Base-by-base conservation (phyloP, 1,140 invertebrate genomes). In the Chrysomallon squamiferum region DNA sequence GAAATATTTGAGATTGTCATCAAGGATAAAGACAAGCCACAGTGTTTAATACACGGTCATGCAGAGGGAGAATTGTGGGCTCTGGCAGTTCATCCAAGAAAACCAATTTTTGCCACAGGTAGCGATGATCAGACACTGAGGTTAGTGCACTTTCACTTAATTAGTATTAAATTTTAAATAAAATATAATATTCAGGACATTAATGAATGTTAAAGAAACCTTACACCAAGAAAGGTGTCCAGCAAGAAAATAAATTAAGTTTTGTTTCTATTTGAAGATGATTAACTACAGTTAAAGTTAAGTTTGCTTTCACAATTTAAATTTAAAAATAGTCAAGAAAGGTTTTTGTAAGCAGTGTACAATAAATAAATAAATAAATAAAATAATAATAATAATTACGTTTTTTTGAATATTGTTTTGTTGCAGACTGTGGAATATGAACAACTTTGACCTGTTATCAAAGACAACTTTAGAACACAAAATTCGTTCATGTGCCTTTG, bases 91-190 rank as follows among this genome's bases (percentile, higher is more conserved):
- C 83, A 85, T 69, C 81, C 83, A 1, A 76, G 75, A 47, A 84
- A 85, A 65, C 76, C 80, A 9, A 76, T 86, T 41, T 85, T 86
- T 80, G 85, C 79, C 7, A 86, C 85, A 7, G 85, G 77, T 13
- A 85, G 84, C 75, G 85, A 86, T 77, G 85, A 86, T 62, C 79
- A 83, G 41, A 84, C 84, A n/a, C 67, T 86, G 11, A 79, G 84
- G 84, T 85, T 68, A 41, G 13, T 59, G 20, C 27, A 32, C 18
- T 29, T 33, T 22, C 18, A 11, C 35, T 3, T 2, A 30, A 35
- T 33, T 6, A 38, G n/a, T n/a, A n/a, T n/a, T n/a, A n/a, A n/a
- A n/a, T n/a, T n/a, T n/a, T n/a, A n/a, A n/a, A n/a, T n/a, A n/a
- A n/a, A n/a, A n/a, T n/a, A n/a, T n/a, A n/a, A n/a, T n/a, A n/a